These are phyloP conservation scores for Rhagium mordax DNA, from an alignment of 2,888 invertebrate genomes.

Conservation along the genomic window DNA sequence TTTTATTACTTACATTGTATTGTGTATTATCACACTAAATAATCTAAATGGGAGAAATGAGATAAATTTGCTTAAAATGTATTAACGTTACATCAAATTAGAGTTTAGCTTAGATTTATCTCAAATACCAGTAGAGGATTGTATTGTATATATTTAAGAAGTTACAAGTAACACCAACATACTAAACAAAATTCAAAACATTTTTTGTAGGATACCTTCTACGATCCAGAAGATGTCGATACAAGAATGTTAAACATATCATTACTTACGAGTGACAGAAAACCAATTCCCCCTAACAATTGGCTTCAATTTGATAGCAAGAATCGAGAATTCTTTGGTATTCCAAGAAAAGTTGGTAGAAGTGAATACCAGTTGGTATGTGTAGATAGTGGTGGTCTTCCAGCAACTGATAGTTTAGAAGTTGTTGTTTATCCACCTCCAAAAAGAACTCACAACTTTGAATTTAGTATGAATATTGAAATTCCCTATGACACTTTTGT, in stretches of 20 bases:
- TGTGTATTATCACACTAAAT: no score
- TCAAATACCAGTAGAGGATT: no score
- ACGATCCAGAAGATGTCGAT: conserved; percentile 88
- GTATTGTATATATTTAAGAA: no score
- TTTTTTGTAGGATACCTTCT: conserved; percentile 84
- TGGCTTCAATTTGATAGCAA: conserved; percentile 93
- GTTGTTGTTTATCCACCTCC: conserved; percentile 81
- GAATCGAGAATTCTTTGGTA: conserved; percentile 91
- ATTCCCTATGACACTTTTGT: conserved; percentile 77
- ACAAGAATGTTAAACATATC: conserved; percentile 82
- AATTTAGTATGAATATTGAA: conserved; percentile 86
- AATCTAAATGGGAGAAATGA: no score
- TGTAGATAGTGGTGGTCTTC: conserved; percentile 81
- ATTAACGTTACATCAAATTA: no score
- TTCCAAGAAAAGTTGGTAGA: conserved; percentile 81
- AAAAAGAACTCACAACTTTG: conserved; percentile 79
- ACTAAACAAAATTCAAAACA: neutral
- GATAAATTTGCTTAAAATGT: no score
- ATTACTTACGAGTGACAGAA: conserved; percentile 81
- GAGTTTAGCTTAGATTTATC: no score
- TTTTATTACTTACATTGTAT: no score
- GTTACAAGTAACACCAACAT: no score
- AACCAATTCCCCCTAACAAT: conserved; percentile 77
- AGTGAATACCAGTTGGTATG: conserved; percentile 86
- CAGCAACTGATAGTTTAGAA: conserved; percentile 85